A percentile compares a stretch with the other conserved stretches of the same genome.
phyloP scores from a whole-genome alignment of 2,888 invertebrate species.

The Netelia fuscicornis region DNA sequence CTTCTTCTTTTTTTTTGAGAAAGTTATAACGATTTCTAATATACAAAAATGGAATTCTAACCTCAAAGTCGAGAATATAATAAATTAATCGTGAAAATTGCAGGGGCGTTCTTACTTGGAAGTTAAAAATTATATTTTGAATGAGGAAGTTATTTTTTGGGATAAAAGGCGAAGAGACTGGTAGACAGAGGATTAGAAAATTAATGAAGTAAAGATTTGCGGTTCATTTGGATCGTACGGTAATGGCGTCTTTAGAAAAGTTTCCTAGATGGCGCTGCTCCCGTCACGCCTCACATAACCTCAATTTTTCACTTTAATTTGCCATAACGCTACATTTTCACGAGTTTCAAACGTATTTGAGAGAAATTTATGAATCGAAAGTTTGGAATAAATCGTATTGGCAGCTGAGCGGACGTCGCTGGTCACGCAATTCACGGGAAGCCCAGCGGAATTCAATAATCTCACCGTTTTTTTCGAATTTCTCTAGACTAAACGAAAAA shows the following conservation, averaged over 20 bases:
- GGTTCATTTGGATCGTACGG: not conserved
- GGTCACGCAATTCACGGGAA: conserved; percentile 73
- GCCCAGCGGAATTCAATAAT: not conserved
- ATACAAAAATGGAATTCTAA: conserved; percentile 6
- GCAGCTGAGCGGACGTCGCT: conserved; percentile 78
- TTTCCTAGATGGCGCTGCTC: not conserved
- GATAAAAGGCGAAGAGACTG: not conserved
- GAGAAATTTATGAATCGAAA: not conserved
- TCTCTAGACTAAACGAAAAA: conserved; percentile 48
- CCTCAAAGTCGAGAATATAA: not conserved
- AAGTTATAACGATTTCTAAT: conserved; percentile 20
- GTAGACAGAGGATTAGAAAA: not conserved
- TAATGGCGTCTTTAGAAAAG: not conserved
- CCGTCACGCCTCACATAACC: not conserved
- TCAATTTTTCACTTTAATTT: not conserved
- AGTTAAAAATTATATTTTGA: too few relatives aligned
- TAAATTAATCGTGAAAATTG: not conserved
- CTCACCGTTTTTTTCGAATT: conserved; percentile 11
- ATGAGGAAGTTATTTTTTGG: not conserved
- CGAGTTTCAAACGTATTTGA: not conserved
- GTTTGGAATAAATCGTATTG: conserved; percentile 10
- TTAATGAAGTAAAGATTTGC: not conserved
- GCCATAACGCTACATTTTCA: not conserved
- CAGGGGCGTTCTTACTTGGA: too few relatives aligned
- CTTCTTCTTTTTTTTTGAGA: not conserved